Evolutionary conservation across 2,113 vertebrate genomes (phyloP), one percentile per base, ranked within the genome.

Genomic region (Speoplatyrhinus poulsoni): DNA sequence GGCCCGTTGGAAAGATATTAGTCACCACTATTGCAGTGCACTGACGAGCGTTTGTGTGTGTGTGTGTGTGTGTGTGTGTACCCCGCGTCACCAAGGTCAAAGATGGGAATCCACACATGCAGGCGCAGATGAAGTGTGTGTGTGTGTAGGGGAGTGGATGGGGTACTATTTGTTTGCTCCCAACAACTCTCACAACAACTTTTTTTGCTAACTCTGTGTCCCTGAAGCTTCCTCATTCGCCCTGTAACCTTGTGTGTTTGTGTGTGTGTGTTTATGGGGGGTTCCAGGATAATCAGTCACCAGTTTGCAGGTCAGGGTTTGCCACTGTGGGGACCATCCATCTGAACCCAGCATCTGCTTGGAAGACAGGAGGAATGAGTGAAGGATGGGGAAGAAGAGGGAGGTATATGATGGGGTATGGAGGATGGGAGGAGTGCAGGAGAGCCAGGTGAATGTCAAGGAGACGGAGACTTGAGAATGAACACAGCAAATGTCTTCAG

Each of bases 301-400:
- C 71, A 71, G 76, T 80, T 74, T 78, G 81, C 73, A 81, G 82
- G 89, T 87, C 89, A 89, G 85, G 87, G 85, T 87, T 77, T 75
- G 59, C 77, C 80, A 58, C 87, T 74, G 77, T 80, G 67, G 78
- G 81, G 82, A 82, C 80, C 82, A 86, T 90, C 87, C 86, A 87
- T 90, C 90, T 90, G 82, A 87, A 84, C 76, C 65, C 74, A 85
- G 69, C 82, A 90, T 86, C 90, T 88, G 88, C 85, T 84, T 52
- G 67, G 77, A 75, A 77, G 80, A 81, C 9, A 54, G 67, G 68
- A 82, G 70, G 74, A 82, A 79, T 67, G 69, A 85, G 79, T 69
- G 10, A 52, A 71, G 65, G 26, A 26, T 26, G 26, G 26, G 26
- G 26, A 26, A 53, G 70, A 62, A 73, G 67, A 73, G 62, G 73